Evolutionary conservation across 2,888 invertebrate genomes (phyloP), one percentile per base, ranked within the genome.

Genomic region (Aplocera efformata): DNA sequence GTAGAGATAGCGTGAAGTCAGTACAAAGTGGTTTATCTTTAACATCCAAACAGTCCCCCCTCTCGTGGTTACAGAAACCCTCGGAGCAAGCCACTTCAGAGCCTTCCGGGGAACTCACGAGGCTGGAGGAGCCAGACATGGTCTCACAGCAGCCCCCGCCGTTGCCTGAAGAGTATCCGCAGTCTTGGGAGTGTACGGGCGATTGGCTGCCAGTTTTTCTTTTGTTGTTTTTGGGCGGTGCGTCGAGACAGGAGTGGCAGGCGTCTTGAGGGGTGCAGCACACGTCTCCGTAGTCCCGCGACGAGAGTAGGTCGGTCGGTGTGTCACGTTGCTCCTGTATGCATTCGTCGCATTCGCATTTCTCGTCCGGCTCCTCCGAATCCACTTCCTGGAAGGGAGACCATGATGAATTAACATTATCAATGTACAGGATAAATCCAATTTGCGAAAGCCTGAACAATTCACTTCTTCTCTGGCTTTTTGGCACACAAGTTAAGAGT

Each of bases 71-170:
- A 78, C 97, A 97, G 71, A 95, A 94, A 26, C 94, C 94, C 68
- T 97, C 97, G 0, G 94, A 95, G 78, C 96, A 97, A 0, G 95
- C 96, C 36, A 96, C 92, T 69, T 96, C 97, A 0, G 96, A 96
- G 20, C 96, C 96, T 67, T 96, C 97, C 0, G 96, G 95, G 2
- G 96, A 95, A 70, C 95, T 96, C 56, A 93, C 92, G 45, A 94
- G 89, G 55, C 96, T 96, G 10, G 94, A 94, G 33, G 93, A 93
- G 26, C 92, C 89, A 5, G 91, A 91, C 42, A 91, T 90, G 22
- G 91, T 92, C 55, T 91, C 91, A 63, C 91, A 92, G 70, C 91
- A 91, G 32, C 92, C 93, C 40, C 93, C 93, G 65, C 94, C 94
- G 56, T 93, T 93, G 48, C 95, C 96, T 7, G 96, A 96, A 10